Base-by-base conservation (phyloP, 2,888 invertebrate species). In the Mesochorus sp. region DNA sequence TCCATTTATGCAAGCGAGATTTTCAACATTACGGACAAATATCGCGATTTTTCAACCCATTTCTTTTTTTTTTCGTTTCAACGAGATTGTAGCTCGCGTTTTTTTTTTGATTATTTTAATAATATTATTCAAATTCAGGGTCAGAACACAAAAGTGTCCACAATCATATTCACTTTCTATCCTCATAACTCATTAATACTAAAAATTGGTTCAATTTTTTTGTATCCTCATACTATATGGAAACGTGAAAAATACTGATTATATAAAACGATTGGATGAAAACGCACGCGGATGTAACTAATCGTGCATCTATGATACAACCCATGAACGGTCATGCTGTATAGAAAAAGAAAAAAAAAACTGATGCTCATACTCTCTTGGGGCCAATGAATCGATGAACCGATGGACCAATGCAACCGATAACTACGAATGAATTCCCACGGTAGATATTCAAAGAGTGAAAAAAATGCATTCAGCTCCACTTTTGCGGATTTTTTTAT, bases 371-470 rank as follows among this genome's bases (percentile, higher is more conserved):
- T 34, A 39, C 42, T 8, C 5, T 0, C 3, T 12, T 10, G 26
- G 49, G 8, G 26, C 12, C 39, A n/a, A 2, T 28, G 28, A 42
- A 64, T 66, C 66, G 39, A 66, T 53, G 51, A 39, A 66, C 31
- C 28, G 34, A 62, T 55, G 44, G 21, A 55, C 42, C 53, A 31
- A 42, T 19, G 47, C 70, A 49, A 59, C 59, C 49, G 70, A 39
- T 37, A 59, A 59, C 26, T 26, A 24, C 37, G 64, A 66, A 26
- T 51, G 64, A 66, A 51, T 66, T 66, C 51, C 24, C 51, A 17
- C 47, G n/a, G 21, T 6, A 19, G 53, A 28, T 34, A n/a, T 19
- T 31, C 62, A 49, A 72, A 61, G 42, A 28, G 37, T 26, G 28
- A 57, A 59, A 49, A 62, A 62, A 53, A 53, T 26, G n/a, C 34